These are phyloP conservation scores for Macrobrachium rosenbergii DNA, from an alignment of 1,140 invertebrate genomes.

Conservation along the genomic window DNA sequence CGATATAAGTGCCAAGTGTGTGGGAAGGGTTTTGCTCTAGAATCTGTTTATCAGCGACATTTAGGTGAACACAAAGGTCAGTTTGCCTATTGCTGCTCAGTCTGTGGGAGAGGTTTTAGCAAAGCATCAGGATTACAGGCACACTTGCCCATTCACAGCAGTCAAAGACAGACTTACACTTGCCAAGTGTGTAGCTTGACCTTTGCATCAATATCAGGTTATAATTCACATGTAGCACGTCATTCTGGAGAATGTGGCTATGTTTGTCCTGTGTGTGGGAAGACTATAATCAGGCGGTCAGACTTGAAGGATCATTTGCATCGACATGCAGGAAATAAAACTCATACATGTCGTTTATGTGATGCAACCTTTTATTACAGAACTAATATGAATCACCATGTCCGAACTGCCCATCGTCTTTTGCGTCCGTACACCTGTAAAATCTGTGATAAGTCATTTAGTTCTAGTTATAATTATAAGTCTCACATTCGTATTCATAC, in stretches of 20 bases:
- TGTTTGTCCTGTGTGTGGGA: slow-evolving; percentile 59
- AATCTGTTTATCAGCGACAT: slow-evolving; percentile 60
- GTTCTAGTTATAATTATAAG: slow-evolving; percentile 91
- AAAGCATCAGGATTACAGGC: slow-evolving; percentile 59
- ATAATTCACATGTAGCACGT: slow-evolving; percentile 26
- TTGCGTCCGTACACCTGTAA: slow-evolving; percentile 74
- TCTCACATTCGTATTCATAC: slow-evolving; percentile 90
- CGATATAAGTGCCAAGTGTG: slow-evolving; percentile 56
- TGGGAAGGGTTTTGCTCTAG: slow-evolving; percentile 59
- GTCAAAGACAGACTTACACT: slow-evolving; percentile 28
- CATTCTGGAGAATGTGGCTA: slow-evolving; percentile 27
- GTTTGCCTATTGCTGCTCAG: slow-evolving; percentile 52
- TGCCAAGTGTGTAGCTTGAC: slow-evolving; percentile 52
- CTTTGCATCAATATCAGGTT: slow-evolving; percentile 18
- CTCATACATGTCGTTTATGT: slow-evolving; percentile 56
- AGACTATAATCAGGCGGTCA: slow-evolving; percentile 43
- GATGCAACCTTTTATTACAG: slow-evolving; percentile 56
- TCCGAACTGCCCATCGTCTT: slow-evolving; percentile 39
- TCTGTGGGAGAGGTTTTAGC: slow-evolving; percentile 62
- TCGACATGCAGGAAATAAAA: slow-evolving; percentile 52
- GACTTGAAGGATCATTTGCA: slow-evolving; percentile 60
- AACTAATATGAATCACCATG: slow-evolving; percentile 57
- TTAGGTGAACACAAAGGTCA: slow-evolving; percentile 57
- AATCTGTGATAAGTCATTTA: slow-evolving; percentile 91
- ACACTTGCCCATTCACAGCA: slow-evolving; percentile 54